Percentiles rank a stretch among this genome's conserved stretches.
Evolutionary conservation across 2,888 invertebrate species (phyloP).

Genomic region (Cyclophora punctaria): DNA sequence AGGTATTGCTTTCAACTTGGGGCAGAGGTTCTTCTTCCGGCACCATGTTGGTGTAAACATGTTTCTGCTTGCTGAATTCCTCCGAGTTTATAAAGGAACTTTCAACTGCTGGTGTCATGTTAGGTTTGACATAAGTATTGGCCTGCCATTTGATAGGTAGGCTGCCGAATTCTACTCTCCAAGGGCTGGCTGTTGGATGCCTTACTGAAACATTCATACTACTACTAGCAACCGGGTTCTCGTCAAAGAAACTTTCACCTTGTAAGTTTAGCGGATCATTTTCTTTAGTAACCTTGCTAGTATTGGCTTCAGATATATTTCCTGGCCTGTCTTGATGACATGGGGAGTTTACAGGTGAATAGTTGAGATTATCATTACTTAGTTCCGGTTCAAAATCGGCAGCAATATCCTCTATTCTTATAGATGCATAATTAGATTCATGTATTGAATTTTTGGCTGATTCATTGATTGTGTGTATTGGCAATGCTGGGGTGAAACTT

Average conservation of each 20-base stretch:
- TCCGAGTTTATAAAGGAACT: conserved; percentile 54
- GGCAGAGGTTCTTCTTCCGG: conserved; percentile 36
- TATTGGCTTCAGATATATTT: neutral
- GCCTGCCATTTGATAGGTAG: conserved; percentile 64
- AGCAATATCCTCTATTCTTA: conserved; percentile 56
- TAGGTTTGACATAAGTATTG: conserved; percentile 60
- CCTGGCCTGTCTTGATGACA: conserved; percentile 18
- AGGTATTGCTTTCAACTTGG: conserved; percentile 29
- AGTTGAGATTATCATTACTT: conserved; percentile 42
- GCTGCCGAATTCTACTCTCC: conserved; percentile 60
- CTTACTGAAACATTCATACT: conserved; percentile 55
- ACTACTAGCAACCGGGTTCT: conserved; percentile 59
- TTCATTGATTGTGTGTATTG: conserved; percentile 5
- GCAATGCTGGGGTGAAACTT: conserved; percentile 5
- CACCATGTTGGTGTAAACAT: conserved; percentile 60
- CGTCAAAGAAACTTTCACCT: conserved; percentile 62
- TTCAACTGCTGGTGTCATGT: conserved; percentile 70
- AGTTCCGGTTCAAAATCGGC: conserved; percentile 43
- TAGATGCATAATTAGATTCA: conserved; percentile 37
- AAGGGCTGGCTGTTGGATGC: conserved; percentile 58
- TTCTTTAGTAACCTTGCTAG: conserved; percentile 14
- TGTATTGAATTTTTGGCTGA: conserved; percentile 11
- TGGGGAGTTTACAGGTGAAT: conserved; percentile 57
- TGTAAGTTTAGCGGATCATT: conserved; percentile 52
- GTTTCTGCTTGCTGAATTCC: conserved; percentile 48